Evolutionary conservation across 37 sponge, comb jelly and placozoan species (phyloP).

Genomic region (Cladorhizidae sp.): DNA sequence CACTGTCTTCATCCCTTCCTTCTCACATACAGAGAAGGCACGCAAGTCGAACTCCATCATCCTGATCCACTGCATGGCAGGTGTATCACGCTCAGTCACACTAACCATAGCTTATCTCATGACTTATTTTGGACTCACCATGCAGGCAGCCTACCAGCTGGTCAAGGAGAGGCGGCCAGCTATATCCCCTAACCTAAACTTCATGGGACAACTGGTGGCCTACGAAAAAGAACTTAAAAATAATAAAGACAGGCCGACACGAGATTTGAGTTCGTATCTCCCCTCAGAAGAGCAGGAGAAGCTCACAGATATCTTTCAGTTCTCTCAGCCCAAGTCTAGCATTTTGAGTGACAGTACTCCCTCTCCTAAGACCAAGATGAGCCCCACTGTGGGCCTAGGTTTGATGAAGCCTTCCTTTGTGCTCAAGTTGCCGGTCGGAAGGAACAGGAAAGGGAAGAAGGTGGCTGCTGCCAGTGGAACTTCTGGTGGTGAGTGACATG

Average conservation of each 20-base stretch:
- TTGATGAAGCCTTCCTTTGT: conserved; percentile 1
- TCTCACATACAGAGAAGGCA: conserved; percentile 60
- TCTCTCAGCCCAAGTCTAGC: background rate
- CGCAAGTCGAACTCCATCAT: conserved; percentile 47
- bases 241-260: background rate
- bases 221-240: conserved; percentile 68
- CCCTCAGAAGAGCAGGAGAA: conserved; percentile 28
- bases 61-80: conserved; percentile 94
- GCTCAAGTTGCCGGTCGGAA: background rate
- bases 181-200: conserved; percentile 96
- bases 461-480: background rate
- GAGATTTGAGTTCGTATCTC: background rate
- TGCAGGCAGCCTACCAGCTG: conserved; percentile 89
- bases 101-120: conserved; percentile 95
- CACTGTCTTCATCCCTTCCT: background rate
- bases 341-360: conserved; percentile 4
- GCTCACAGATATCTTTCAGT: conserved; percentile 6
- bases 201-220: conserved; percentile 97
- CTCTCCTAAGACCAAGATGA: background rate
- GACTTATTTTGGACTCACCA: conserved; percentile 65
- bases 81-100: conserved; percentile 94
- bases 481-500: too few species aligned
- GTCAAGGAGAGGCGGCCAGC: conserved; percentile 83
- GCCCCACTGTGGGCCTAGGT: background rate
- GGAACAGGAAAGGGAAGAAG: conserved; percentile 4